Evolutionary conservation across 2,888 invertebrate species (phyloP).

Genomic region (Cerceris ruficornis): DNA sequence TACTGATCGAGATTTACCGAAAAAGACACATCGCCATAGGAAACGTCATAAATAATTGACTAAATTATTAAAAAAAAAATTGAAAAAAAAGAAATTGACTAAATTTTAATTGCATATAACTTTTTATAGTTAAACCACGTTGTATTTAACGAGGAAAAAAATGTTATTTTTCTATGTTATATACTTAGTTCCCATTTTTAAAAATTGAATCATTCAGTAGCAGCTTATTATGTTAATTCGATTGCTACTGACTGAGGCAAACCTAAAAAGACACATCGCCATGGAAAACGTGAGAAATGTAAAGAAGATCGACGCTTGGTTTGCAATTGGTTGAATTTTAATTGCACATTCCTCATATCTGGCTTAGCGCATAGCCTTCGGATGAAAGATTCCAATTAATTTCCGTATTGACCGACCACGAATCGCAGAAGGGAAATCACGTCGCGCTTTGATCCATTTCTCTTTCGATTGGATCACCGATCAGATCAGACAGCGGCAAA

Average conservation of each 20-base stretch:
- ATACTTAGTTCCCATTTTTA: too few species aligned
- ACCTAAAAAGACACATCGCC: too few species aligned
- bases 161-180: too few species aligned
- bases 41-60: too few species aligned
- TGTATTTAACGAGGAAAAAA: too few species aligned
- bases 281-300: neutral
- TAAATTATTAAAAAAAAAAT: too few species aligned
- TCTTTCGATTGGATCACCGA: conserved; percentile 37
- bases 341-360: conserved; percentile 47
- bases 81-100: too few species aligned
- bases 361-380: conserved; percentile 5
- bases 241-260: neutral
- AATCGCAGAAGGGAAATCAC: conserved; percentile 23
- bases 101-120: too few species aligned
- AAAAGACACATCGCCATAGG: too few species aligned
- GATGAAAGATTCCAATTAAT: conserved; percentile 50
- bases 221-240: neutral
- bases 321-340: conserved; percentile 28
- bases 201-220: too few species aligned
- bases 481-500: conserved; percentile 4
- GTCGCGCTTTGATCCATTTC: conserved; percentile 35
- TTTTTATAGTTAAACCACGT: too few species aligned
- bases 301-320: conserved; percentile 7
- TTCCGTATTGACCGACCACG: conserved; percentile 27
- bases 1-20: too few species aligned